Conservation (phyloP, 2,797 vertebrate genomes). For the Lindbergichthys nudifrons region DNA sequence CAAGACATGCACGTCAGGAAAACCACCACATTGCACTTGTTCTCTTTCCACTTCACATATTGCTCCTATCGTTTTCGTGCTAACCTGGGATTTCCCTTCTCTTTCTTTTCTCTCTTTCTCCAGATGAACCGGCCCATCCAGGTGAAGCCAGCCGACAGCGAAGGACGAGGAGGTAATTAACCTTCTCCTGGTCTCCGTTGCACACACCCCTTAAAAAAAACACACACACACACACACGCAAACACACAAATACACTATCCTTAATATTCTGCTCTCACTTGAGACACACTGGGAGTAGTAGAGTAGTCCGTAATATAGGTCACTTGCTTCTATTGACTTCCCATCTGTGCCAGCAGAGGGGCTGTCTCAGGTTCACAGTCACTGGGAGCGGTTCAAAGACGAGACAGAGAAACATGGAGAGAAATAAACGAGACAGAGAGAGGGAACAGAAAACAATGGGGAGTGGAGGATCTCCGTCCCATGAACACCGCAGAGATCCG, state of each 20-base stretch:
- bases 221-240: slow-evolving; percentile 50
- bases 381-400: slow-evolving; percentile 77
- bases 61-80: slow-evolving; percentile 26
- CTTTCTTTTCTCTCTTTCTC: slow-evolving; percentile 60
- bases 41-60: slow-evolving; percentile 32
- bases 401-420: slow-evolving; percentile 47
- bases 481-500: slow-evolving; percentile 24
- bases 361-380: slow-evolving; percentile 77
- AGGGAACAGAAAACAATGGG: slow-evolving; percentile 7
- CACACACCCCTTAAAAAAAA: slow-evolving; percentile 52
- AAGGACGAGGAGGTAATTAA: slow-evolving; percentile 99
- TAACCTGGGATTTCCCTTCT: slow-evolving; percentile 75
- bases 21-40: slow-evolving; percentile 23
- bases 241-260: slow-evolving; percentile 71
- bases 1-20: slow-evolving; percentile 45
- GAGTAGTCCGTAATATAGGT: slow-evolving; percentile 83
- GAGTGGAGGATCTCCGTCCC: slow-evolving; percentile 26
- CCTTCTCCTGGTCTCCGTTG: slow-evolving; percentile 76
- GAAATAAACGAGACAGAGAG: slow-evolving; percentile 20
- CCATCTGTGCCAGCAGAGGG: slow-evolving; percentile 81
- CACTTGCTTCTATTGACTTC: slow-evolving; percentile 84
- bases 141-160: slow-evolving; percentile 99
- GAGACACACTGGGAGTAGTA: slow-evolving; percentile 75
- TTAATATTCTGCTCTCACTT: slow-evolving; percentile 77
- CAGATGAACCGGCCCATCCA: slow-evolving; percentile 99